Evolutionary conservation across 2,797 vertebrate genomes (phyloP).

Genomic region (Smutsia gigantea): DNA sequence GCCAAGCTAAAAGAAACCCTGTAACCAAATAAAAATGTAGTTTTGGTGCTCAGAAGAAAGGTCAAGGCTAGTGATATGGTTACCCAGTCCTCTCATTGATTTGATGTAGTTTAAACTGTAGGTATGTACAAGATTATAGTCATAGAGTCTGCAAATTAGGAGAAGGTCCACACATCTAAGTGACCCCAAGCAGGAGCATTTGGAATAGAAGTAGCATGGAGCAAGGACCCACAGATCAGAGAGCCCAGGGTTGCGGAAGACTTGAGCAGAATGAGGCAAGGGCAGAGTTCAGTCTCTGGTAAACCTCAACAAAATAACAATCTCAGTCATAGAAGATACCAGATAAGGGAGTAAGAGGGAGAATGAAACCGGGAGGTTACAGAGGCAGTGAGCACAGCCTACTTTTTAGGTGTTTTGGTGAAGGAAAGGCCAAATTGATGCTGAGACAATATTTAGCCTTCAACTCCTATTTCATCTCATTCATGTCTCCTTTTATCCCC

Average conservation of each 20-base stretch:
- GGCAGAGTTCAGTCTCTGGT: neutral
- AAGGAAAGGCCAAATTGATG: slow-evolving; percentile 22
- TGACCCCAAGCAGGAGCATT: neutral
- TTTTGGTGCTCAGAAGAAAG: neutral
- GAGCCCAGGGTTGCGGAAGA: neutral
- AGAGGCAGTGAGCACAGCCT: neutral
- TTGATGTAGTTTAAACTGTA: slow-evolving; percentile 11
- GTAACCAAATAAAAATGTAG: neutral
- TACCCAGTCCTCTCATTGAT: neutral
- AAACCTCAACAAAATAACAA: neutral
- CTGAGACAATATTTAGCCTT: slow-evolving; percentile 41
- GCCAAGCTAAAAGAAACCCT: neutral
- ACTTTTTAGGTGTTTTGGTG: neutral
- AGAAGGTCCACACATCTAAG: neutral
- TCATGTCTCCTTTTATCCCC: neutral
- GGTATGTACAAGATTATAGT: neutral
- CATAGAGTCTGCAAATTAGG: neutral
- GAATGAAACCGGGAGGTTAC: neutral
- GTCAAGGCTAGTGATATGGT: neutral
- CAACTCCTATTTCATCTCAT: slow-evolving; percentile 29
- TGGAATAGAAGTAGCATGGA: neutral
- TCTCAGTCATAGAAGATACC: neutral
- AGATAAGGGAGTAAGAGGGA: neutral
- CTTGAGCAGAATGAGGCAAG: neutral
- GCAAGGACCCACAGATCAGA: neutral